These are phyloP conservation scores for Noctua fimbriata DNA, from an alignment of 2,888 invertebrate genomes.

Conservation along the genomic window DNA sequence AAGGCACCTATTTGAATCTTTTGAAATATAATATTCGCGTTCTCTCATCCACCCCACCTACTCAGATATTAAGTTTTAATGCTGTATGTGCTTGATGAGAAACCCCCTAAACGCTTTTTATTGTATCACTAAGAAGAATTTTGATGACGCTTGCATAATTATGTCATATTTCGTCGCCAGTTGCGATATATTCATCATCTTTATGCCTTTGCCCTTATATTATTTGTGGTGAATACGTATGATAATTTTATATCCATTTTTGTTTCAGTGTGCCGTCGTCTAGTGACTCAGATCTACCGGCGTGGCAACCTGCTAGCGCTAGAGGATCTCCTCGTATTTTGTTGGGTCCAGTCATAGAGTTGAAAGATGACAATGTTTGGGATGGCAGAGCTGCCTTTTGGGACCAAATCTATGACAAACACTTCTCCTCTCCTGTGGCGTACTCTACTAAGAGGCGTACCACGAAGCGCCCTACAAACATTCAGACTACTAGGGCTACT, in stretches of 20 bases:
- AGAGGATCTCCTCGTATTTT: constrained; percentile 72
- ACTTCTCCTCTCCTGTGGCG: constrained; percentile 67
- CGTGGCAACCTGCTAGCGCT: constrained; percentile 68
- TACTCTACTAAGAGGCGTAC: neutral
- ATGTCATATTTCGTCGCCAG: neutral
- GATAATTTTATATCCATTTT: neutral
- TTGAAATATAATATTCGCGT: neutral
- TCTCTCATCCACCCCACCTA: neutral
- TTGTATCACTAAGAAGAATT: constrained; percentile 62
- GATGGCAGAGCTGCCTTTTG: constrained; percentile 70
- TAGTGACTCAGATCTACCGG: constrained; percentile 52
- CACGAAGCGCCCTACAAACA: neutral
- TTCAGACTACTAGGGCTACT: constrained; percentile 5
- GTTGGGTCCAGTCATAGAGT: constrained; percentile 62
- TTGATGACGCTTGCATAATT: constrained; percentile 32
- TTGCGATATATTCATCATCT: neutral
- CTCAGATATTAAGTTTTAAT: neutral
- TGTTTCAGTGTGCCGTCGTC: constrained; percentile 69
- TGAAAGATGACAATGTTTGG: constrained; percentile 58
- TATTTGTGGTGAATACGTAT: neutral
- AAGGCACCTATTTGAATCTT: neutral
- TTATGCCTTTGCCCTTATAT: neutral
- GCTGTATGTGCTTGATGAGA: neutral
- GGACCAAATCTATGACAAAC: constrained; percentile 72
- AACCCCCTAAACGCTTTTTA: neutral